A percentile compares a stretch with the other conserved stretches of the same genome.
Conservation (phyloP, 2,888 invertebrate species). For the Allacma fusca region DNA sequence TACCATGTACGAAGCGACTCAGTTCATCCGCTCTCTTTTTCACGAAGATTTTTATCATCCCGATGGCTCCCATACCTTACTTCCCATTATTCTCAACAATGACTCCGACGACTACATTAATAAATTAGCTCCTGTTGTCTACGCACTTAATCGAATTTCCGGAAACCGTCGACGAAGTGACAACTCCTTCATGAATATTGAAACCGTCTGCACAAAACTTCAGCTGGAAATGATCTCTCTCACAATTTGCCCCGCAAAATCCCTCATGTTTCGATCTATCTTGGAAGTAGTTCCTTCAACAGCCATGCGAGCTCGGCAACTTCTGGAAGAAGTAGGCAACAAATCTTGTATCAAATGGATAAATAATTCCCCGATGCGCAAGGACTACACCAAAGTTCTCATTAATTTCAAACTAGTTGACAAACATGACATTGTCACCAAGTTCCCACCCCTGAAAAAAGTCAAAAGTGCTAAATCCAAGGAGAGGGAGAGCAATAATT, state of each 20-base stretch:
- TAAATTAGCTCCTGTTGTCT: conserved; percentile 48
- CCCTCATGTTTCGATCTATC: conserved; percentile 49
- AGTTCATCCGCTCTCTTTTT: conserved; percentile 37
- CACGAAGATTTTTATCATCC: conserved; percentile 41
- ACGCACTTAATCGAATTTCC: conserved; percentile 49
- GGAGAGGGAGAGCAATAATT: conserved; percentile 19
- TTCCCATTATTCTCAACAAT: conserved; percentile 27
- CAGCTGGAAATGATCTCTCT: conserved; percentile 53
- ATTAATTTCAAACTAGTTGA: conserved; percentile 50
- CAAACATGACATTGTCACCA: conserved; percentile 43
- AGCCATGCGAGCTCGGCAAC: conserved; percentile 24
- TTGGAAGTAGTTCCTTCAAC: conserved; percentile 47
- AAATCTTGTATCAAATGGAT: conserved; percentile 52
- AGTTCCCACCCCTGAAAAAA: conserved; percentile 22
- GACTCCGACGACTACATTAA: conserved; percentile 44
- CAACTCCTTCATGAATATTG: conserved; percentile 46
- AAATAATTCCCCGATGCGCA: conserved; percentile 55
- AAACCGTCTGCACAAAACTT: conserved; percentile 52
- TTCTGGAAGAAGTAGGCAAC: conserved; percentile 41
- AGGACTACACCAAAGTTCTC: conserved; percentile 53
- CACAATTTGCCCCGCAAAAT: conserved; percentile 48
- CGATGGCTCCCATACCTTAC: conserved; percentile 19
- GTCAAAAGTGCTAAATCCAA: neutral
- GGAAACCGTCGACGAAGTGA: conserved; percentile 38
- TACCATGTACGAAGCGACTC: conserved; percentile 38